Conservation (phyloP, 2,797 vertebrate species). For the Manis pentadactyla region DNA sequence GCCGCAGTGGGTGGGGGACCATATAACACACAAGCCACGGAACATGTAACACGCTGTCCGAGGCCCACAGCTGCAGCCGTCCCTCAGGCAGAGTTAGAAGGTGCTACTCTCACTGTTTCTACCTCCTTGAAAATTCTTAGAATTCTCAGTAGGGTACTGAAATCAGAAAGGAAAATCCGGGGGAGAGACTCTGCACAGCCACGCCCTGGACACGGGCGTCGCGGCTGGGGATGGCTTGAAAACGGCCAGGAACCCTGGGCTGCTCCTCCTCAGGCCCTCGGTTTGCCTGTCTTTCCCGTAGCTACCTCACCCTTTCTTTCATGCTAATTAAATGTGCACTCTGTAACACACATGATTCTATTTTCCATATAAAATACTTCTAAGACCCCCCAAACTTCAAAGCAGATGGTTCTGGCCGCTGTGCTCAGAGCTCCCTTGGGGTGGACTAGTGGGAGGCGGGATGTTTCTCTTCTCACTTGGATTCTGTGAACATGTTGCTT, state of each 20-base stretch:
- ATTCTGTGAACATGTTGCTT: background rate
- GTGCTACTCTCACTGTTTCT: background rate
- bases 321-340: background rate
- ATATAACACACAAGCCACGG: rapidly evolving
- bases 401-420: background rate
- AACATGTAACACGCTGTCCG: rapidly evolving
- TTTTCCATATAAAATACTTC: background rate
- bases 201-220: rapidly evolving
- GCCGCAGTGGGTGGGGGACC: rapidly evolving
- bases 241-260: rapidly evolving
- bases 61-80: too few relatives aligned
- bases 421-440: background rate
- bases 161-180: background rate
- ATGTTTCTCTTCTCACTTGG: background rate
- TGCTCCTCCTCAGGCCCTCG: background rate
- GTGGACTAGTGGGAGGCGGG: too few relatives aligned
- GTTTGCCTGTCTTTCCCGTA: background rate
- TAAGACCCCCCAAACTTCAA: background rate
- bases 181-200: background rate
- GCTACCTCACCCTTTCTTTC: background rate
- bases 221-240: background rate
- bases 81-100: background rate
- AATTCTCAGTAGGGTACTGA: background rate
- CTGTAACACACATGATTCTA: background rate
- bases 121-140: background rate